Percentiles rank a stretch among this genome's conserved stretches.
These are phyloP conservation scores for Nymphalis polychloros DNA, from an alignment of 2,888 invertebrate genomes.

Conservation along the genomic window DNA sequence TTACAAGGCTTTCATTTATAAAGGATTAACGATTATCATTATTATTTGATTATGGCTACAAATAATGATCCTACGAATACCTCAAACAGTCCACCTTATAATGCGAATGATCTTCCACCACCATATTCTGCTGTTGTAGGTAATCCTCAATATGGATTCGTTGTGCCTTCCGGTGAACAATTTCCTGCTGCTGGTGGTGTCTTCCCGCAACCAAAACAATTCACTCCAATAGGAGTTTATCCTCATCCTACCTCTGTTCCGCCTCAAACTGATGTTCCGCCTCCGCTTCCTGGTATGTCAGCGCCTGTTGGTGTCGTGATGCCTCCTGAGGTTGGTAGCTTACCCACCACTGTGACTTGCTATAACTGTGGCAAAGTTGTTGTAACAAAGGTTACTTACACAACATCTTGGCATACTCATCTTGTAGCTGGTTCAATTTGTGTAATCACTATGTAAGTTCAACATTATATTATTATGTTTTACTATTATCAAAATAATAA, in stretches of 20 bases:
- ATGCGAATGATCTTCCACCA: constrained; percentile 72
- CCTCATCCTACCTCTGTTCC: constrained; percentile 64
- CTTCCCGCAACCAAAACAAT: constrained; percentile 61
- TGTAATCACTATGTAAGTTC: constrained; percentile 73
- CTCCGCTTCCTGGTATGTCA: constrained; percentile 52
- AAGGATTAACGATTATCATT: not conserved
- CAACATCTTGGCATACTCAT: constrained; percentile 77
- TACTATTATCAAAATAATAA: not conserved
- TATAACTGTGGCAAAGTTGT: constrained; percentile 74
- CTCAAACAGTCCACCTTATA: constrained; percentile 52
- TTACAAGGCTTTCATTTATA: not conserved
- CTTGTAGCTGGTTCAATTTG: constrained; percentile 74
- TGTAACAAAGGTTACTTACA: constrained; percentile 74
- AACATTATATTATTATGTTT: not conserved
- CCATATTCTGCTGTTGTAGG: constrained; percentile 74
- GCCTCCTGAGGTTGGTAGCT: constrained; percentile 69
- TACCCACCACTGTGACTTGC: constrained; percentile 73
- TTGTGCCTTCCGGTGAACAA: constrained; percentile 45
- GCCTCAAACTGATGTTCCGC: constrained; percentile 53
- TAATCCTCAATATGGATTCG: constrained; percentile 71
- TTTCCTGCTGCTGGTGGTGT: constrained; percentile 44
- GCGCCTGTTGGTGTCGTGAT: constrained; percentile 65
- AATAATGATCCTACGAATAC: constrained; percentile 47
- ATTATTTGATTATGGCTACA: constrained; percentile 53
- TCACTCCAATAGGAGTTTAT: constrained; percentile 70